Base-by-base conservation (phyloP, 2,888 invertebrate species). In the Pristionchus fissidentatus region DNA sequence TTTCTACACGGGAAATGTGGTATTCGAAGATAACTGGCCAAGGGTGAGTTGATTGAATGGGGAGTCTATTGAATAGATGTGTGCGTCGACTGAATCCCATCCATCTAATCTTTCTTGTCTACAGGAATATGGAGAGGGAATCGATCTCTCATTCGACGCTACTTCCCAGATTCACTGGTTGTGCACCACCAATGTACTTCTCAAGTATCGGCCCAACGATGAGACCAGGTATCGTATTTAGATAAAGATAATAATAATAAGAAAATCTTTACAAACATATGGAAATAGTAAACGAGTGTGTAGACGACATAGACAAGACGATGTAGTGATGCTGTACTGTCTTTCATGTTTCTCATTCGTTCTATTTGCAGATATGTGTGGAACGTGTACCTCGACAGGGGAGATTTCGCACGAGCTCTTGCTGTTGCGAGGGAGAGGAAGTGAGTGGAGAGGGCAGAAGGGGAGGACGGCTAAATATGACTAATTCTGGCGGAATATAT, bases 191-290 rank as follows among this genome's bases (percentile, higher is more conserved):
- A 85, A 85, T 19, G 57, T 82, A 1, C 83, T 90, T 3, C 84
- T 92, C 81, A 90, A 90, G 70, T 92, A 92, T 84, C 81, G 89
- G 32, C 88, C 91, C n/a, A 87, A 87, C 60, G 90, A 91, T 62
- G 92, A 92, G 79, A 88, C 89, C 7, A 85, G 87, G 90, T 89
- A 55, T 7, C n/a, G n/a, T 22, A n/a, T 57, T n/a, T 32, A 52
- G 52, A 70, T 32, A 49, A 32, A 2, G 26, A 55, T 32, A 26
- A 60, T 19, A n/a, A n/a, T n/a, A n/a, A n/a, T n/a, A n/a, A n/a
- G n/a, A n/a, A n/a, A n/a, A n/a, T n/a, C 32, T 8, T 70, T 38
- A 10, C 19, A 15, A 60, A 15, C n/a, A n/a, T 60, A 60, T 60
- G n/a, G n/a, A n/a, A n/a, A n/a, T n/a, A n/a, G n/a, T n/a, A n/a